Conservation (phyloP, 2,113 vertebrate species). For the Paedocypris sp. region DNA sequence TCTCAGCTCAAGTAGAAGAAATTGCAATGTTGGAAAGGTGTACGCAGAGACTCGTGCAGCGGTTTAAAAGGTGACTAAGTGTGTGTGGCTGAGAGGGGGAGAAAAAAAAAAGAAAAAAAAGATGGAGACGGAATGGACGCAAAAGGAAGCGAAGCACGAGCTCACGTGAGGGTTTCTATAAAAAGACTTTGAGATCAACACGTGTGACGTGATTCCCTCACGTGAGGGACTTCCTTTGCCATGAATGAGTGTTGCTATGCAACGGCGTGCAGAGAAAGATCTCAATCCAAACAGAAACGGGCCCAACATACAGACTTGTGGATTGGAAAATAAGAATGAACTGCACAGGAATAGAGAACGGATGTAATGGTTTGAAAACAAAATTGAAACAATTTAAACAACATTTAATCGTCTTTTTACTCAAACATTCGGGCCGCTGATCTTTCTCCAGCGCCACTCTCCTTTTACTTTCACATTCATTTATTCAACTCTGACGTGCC, state of each 20-base stretch:
- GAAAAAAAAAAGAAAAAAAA: neutral
- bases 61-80: neutral
- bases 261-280: constrained; percentile 7
- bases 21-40: neutral
- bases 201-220: constrained; percentile 6
- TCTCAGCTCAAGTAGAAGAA: neutral
- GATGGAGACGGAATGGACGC: neutral
- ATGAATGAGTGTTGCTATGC: constrained; percentile 34
- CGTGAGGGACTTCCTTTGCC: constrained; percentile 4
- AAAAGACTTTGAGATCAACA: constrained; percentile 23
- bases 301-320: too few relatives aligned
- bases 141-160: neutral
- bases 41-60: neutral
- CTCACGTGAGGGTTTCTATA: constrained; percentile 14
- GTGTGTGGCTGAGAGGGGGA: neutral
- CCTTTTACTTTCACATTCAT: too few relatives aligned
- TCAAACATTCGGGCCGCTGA: too few relatives aligned
- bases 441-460: too few relatives aligned
- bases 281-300: neutral
- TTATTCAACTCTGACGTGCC: too few relatives aligned
- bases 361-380: too few relatives aligned
- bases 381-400: too few relatives aligned
- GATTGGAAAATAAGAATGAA: neutral
- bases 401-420: too few relatives aligned
- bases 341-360: neutral